Base-by-base conservation (phyloP, 1,140 invertebrate species). In the Philopotamus ludificatus region DNA sequence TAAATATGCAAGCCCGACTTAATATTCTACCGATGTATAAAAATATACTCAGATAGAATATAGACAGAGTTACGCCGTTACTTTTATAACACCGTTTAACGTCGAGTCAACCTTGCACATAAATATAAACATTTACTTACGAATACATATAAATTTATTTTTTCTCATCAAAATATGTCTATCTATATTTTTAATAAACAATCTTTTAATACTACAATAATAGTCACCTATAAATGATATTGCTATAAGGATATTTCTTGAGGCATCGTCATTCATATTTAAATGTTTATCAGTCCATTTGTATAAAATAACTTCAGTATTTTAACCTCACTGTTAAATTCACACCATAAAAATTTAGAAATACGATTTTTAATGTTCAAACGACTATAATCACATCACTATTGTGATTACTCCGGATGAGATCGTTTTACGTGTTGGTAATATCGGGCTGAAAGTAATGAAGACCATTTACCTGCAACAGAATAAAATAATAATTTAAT, bases 391-490 rank as follows among this genome's bases (percentile, higher is more conserved):
- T 47, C 12, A 15, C 18, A 15, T 47, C 7, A 15, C n/a, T 47
- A 20, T 4, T 4, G 7, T 47, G 44, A 47, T 20, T 8, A 8
- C 18, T 12, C 44, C 15, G 18, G 12, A 47, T 8, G 7, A 12
- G 12, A 47, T 20, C 51, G 59, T 66, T 72, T 75, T 81, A 81
- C 76, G 78, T 80, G 58, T 72, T 77, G 66, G 72, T 79, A 22
- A 80, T 81, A 58, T 83, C 83, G 8, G 86, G 87, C 67, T 88
- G 86, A 77, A 88, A 89, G 81, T 86, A 89, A 74, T 86, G 83
- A 63, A 87, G 76, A 16, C 87, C 87, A 72, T 89, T 89, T 82
- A 88, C 87, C 87, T 89, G 79, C 3, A 85, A 84, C 74, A n/a
- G n/a, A n/a, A n/a, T n/a, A n/a, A n/a, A n/a, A n/a, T n/a, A n/a